A percentile compares a stretch with the other conserved stretches of the same genome.
Conservation (phyloP, 2,888 invertebrate genomes). For the Drosophila merina region DNA sequence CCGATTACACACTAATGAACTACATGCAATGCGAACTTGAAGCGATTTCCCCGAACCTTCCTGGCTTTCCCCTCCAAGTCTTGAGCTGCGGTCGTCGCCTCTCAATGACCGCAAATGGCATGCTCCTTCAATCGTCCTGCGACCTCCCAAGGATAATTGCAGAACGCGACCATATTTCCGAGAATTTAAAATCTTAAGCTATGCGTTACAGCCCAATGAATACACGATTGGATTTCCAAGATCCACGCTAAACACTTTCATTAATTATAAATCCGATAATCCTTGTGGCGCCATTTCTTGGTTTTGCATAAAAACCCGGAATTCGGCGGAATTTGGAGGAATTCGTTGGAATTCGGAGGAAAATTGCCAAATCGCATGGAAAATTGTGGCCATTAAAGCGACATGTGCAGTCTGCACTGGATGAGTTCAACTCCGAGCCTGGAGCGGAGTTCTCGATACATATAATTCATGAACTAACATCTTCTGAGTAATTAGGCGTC, state of each 20-base stretch:
- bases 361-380: slow-evolving; percentile 45
- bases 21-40: slow-evolving; percentile 24
- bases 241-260: background rate
- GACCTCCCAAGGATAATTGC: background rate
- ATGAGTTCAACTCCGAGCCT: background rate
- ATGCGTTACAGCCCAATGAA: background rate
- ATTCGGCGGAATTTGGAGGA: slow-evolving; percentile 3
- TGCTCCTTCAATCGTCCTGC: slow-evolving; percentile 12
- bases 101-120: slow-evolving; percentile 29
- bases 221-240: background rate
- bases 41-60: background rate
- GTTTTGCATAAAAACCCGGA: slow-evolving; percentile 19
- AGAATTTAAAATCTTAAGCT: no score
- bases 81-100: slow-evolving; percentile 27
- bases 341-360: slow-evolving; percentile 1
- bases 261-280: background rate
- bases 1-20: slow-evolving; percentile 61
- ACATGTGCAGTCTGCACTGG: slow-evolving; percentile 10
- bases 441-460: background rate
- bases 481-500: slow-evolving; percentile 50
- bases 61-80: background rate
- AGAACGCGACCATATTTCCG: background rate
- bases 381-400: slow-evolving; percentile 21
- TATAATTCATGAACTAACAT: slow-evolving; percentile 53
- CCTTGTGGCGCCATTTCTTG: background rate